These are phyloP conservation scores for Puntigrus tetrazona DNA, from an alignment of 2,113 vertebrate genomes.

Conservation along the genomic window DNA sequence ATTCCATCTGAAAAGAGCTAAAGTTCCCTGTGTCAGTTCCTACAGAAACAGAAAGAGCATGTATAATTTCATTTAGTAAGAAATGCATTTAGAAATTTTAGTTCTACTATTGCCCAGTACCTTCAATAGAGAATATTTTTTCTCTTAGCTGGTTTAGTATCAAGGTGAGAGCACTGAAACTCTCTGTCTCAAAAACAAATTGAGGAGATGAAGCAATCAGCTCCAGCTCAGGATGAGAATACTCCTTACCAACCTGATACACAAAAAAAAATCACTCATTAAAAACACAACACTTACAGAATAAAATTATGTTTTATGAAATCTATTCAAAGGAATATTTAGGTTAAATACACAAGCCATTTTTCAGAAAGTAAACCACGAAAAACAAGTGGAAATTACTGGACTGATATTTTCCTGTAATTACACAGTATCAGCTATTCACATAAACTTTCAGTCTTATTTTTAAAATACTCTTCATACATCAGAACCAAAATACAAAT, in stretches of 20 bases:
- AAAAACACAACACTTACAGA: not conserved
- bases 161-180: constrained; percentile 65
- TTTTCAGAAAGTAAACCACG: not conserved
- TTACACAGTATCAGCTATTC: not conserved
- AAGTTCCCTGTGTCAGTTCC: constrained; percentile 47
- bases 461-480: too few relatives aligned
- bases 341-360: not conserved
- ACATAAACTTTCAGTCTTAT: too few relatives aligned
- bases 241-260: constrained; percentile 58
- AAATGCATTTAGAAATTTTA: not conserved
- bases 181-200: constrained; percentile 65
- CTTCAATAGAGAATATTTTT: constrained; percentile 76
- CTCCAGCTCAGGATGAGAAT: constrained; percentile 58
- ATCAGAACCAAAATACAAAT: too few relatives aligned
- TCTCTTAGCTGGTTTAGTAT: constrained; percentile 70
- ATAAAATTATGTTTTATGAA: not conserved
- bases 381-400: not conserved
- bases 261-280: not conserved
- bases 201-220: constrained; percentile 62
- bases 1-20: constrained; percentile 56
- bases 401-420: not conserved
- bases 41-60: constrained; percentile 21
- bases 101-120: constrained; percentile 49
- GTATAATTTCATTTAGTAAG: not conserved
- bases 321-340: not conserved